Percentiles rank a stretch among this genome's conserved stretches.
These are phyloP conservation scores for Philypnodon macrostomus DNA, from an alignment of 2,797 vertebrate genomes.

Conservation along the genomic window DNA sequence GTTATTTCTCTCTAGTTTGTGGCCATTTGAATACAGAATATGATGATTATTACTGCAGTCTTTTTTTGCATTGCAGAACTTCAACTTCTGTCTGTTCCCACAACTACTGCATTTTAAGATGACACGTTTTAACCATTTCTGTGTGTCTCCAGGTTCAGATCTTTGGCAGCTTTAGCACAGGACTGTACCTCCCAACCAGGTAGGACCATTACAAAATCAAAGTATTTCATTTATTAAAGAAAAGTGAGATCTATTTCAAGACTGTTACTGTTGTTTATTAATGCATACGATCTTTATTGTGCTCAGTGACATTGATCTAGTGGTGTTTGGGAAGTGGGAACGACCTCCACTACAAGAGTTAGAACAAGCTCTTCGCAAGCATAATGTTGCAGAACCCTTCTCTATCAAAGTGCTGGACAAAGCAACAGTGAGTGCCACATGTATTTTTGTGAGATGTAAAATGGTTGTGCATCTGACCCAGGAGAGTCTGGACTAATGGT, in stretches of 20 bases:
- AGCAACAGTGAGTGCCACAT: slow-evolving; percentile 94
- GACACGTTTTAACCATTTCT: neutral
- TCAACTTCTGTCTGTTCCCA: no score
- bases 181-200: slow-evolving; percentile 97
- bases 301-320: slow-evolving; percentile 93
- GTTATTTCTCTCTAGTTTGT: slow-evolving; percentile 23
- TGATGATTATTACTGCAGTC: slow-evolving; percentile 11
- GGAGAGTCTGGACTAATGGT: no score
- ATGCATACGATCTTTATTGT: slow-evolving; percentile 14
- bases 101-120: neutral
- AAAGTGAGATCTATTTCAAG: no score
- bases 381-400: slow-evolving; percentile 90
- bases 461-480: no score
- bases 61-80: neutral
- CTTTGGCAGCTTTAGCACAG: slow-evolving; percentile 98
- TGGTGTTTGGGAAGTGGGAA: slow-evolving; percentile 98
- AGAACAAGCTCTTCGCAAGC: slow-evolving; percentile 93
- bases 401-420: slow-evolving; percentile 99
- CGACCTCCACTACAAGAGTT: slow-evolving; percentile 90
- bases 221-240: neutral
- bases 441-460: no score
- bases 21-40: slow-evolving; percentile 28
- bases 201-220: slow-evolving; percentile 55
- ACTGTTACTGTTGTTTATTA: no score
- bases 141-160: slow-evolving; percentile 86